A percentile compares a stretch with the other conserved stretches of the same genome.
Conservation (phyloP, 2,113 vertebrate species). For the Brachyistius frenatus region DNA sequence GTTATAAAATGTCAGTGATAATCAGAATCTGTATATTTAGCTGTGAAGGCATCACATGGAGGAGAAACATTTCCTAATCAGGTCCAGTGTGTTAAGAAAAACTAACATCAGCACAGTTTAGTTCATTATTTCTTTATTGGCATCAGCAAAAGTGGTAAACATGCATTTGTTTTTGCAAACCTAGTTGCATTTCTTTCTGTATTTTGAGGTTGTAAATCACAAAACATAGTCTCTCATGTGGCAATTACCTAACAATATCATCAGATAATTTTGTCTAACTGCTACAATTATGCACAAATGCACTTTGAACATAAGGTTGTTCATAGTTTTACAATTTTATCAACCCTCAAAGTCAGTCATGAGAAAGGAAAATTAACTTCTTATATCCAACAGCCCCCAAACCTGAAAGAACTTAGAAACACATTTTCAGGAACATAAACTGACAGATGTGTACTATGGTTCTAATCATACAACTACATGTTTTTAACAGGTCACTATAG, state of each 20-base stretch:
- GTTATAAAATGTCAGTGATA: too few relatives aligned
- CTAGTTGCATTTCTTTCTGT: slow-evolving; percentile 63
- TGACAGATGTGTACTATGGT: slow-evolving; percentile 42
- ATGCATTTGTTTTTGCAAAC: slow-evolving; percentile 79
- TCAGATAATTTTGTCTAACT: slow-evolving; percentile 51
- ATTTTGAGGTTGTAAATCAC: slow-evolving; percentile 59
- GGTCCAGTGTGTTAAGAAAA: too few relatives aligned
- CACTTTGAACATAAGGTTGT: slow-evolving; percentile 45
- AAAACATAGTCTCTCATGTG: slow-evolving; percentile 38
- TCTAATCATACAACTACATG: slow-evolving; percentile 43
- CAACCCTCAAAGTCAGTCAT: slow-evolving; percentile 55
- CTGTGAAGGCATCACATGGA: too few relatives aligned
- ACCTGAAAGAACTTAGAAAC: slow-evolving; percentile 56
- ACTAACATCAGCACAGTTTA: slow-evolving; percentile 5
- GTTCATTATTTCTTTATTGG: slow-evolving; percentile 83
- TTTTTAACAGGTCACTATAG: slow-evolving; percentile 52
- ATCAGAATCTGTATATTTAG: too few relatives aligned
- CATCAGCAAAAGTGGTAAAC: slow-evolving; percentile 85
- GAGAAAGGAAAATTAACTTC: slow-evolving; percentile 49
- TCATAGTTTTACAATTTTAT: slow-evolving; percentile 44
- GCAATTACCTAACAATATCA: slow-evolving; percentile 58
- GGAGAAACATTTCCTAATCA: too few relatives aligned
- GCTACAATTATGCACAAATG: slow-evolving; percentile 65
- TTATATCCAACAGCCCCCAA: slow-evolving; percentile 46
- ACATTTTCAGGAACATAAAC: slow-evolving; percentile 61